These are phyloP conservation scores for Amorpha juglandis DNA, from an alignment of 2,888 invertebrate genomes.

Conservation along the genomic window DNA sequence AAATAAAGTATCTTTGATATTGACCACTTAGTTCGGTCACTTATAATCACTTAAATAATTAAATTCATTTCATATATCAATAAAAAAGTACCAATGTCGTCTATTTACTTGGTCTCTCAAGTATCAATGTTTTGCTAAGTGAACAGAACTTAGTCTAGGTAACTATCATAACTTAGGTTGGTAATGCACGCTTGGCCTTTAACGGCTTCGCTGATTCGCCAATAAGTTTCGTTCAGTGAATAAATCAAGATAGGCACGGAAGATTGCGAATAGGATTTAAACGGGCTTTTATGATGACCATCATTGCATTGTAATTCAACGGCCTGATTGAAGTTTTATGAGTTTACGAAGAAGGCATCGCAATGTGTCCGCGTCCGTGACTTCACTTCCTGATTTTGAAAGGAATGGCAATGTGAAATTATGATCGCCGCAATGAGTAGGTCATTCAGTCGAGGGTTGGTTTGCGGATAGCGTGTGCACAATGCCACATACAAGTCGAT, in stretches of 20 bases:
- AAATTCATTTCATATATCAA: no score
- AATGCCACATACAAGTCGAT: neutral
- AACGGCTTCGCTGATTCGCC: neutral
- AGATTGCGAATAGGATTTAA: conserved; percentile 67
- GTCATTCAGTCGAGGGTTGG: conserved; percentile 34
- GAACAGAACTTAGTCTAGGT: no score
- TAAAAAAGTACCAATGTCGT: no score
- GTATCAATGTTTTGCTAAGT: no score
- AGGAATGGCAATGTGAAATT: conserved; percentile 64
- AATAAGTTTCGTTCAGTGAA: conserved; percentile 22
- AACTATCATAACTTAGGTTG: neutral
- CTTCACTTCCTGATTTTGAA: conserved; percentile 72
- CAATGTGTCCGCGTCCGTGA: conserved; percentile 67
- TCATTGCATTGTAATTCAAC: conserved; percentile 73
- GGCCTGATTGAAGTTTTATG: conserved; percentile 80
- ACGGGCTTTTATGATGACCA: conserved; percentile 64
- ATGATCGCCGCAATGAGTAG: conserved; percentile 33
- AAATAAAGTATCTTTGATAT: no score
- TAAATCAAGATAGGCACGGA: conserved; percentile 38
- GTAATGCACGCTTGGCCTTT: neutral
- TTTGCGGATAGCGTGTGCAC: conserved; percentile 32
- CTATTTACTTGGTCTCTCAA: no score
- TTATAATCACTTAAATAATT: no score
- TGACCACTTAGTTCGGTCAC: no score
- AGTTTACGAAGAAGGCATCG: conserved; percentile 76